Conservation (phyloP, 2,113 vertebrate genomes). For the Nicator chloris region DNA sequence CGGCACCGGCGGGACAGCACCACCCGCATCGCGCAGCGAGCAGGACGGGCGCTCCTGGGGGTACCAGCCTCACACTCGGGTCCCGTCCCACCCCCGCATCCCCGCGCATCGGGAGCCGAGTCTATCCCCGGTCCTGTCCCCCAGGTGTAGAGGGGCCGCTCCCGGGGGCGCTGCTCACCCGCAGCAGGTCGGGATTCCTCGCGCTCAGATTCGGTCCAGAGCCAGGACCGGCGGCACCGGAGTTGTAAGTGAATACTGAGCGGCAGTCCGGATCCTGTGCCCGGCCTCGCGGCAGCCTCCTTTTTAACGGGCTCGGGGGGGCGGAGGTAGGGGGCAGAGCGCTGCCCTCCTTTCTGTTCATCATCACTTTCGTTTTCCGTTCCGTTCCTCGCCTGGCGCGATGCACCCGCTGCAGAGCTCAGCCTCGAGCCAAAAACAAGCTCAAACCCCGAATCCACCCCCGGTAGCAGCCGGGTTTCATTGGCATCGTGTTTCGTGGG, state of each 20-base stretch:
- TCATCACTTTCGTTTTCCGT: conserved; percentile 35
- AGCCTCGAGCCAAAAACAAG: neutral
- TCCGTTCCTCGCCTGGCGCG: neutral
- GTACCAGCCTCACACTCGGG: too few relatives aligned
- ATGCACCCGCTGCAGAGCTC: neutral
- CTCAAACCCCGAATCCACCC: neutral
- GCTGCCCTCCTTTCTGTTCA: neutral
- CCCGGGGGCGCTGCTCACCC: neutral
- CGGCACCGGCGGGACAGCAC: neutral
- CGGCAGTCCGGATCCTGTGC: neutral
- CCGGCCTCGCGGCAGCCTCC: neutral
- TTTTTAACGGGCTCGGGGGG: neutral
- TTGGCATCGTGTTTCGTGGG: neutral
- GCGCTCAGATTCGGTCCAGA: neutral
- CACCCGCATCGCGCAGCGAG: too few relatives aligned
- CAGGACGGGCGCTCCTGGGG: neutral
- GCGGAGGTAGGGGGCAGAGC: neutral
- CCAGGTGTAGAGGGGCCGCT: neutral
- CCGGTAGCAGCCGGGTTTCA: neutral
- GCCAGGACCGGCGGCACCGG: neutral
- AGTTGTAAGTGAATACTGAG: neutral
- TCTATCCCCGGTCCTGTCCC: neutral
- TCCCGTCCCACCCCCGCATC: neutral
- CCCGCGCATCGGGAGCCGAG: neutral
- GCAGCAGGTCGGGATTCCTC: neutral